Percentiles rank a stretch among this genome's conserved stretches.
Evolutionary conservation across 1,140 invertebrate species (phyloP).

Genomic region (Cephus cinctus): DNA sequence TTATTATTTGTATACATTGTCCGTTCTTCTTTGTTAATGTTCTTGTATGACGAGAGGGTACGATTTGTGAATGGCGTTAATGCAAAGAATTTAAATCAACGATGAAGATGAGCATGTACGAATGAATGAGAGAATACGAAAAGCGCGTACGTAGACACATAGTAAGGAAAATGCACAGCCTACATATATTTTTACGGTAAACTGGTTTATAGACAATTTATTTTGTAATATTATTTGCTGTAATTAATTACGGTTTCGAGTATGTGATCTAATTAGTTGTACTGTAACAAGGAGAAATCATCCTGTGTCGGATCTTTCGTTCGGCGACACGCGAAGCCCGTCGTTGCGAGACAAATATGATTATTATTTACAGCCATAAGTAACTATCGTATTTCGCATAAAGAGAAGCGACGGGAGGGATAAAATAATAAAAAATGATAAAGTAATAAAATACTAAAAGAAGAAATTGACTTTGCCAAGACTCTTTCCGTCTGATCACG

Average conservation of each 20-base stretch:
- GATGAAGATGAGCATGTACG: too few relatives aligned
- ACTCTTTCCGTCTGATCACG: too few relatives aligned
- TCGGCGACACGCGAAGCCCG: too few relatives aligned
- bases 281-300: conserved; percentile 3
- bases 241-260: conserved; percentile 44
- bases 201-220: conserved; percentile 42
- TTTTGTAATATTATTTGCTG: conserved; percentile 35
- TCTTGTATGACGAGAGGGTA: too few relatives aligned
- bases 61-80: too few relatives aligned
- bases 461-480: not conserved
- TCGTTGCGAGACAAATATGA: too few relatives aligned
- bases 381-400: not conserved
- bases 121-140: too few relatives aligned
- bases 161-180: conserved; percentile 41
- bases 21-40: too few relatives aligned
- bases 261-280: conserved; percentile 45
- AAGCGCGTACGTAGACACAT: conserved; percentile 26
- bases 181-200: conserved; percentile 45
- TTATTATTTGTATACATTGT: too few relatives aligned
- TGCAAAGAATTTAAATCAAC: too few relatives aligned
- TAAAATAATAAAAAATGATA: not conserved
- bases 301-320: too few relatives aligned
- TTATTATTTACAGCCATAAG: not conserved
- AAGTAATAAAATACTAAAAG: not conserved
- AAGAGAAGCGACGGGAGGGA: not conserved